Evolutionary conservation across 2,797 vertebrate species (phyloP), one percentile per base, ranked within the genome.

Genomic region (Setipinna tenuifilis): DNA sequence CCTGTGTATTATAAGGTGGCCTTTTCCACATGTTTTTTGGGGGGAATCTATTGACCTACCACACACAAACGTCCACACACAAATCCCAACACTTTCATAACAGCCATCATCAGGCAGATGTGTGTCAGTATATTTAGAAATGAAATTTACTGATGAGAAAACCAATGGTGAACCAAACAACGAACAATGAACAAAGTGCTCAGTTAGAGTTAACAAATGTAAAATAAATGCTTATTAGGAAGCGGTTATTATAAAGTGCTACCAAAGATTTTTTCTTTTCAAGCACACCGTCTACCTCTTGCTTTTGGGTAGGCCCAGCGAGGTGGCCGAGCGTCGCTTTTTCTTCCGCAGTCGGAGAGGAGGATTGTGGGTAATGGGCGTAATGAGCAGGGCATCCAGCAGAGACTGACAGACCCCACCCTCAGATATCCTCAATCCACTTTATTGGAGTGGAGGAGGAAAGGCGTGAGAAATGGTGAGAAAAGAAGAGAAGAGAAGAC

Each of bases 331-430:
- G 75, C 91, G 91, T 16, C 89, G 93, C 62, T 92, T 94, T 82
- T 93, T 92, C 68, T 89, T 89, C 5, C 83, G 85, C 89, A 90
- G 90, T 7, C 41, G 89, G 80, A 92, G 87, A 83, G 92, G 75
- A 2, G 91, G 83, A 87, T 91, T 90, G 83, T 94, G 92, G 91
- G 90, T 23, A 23, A 96, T 85, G 83, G 95, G 95, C 0, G 87
- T 91, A 91, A 96, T 95, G 90, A 96, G 93, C 88, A 96, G 94
- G n/a, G 95, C 94, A 81, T 95, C 95, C 95, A 96, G 87, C 71
- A 96, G 94, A 0, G 93, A 91, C 85, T 81, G 89, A 90, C 87
- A 94, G 16, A 61, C 88, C 44, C 89, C 92, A 84, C 90, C 91
- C 85, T 92, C 88, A 0, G 90, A 91, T 85, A 94, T 92, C 86